Evolutionary conservation across 2,113 vertebrate species (phyloP), one percentile per base, ranked within the genome.

Genomic region (Aspiorhynchus laticeps): DNA sequence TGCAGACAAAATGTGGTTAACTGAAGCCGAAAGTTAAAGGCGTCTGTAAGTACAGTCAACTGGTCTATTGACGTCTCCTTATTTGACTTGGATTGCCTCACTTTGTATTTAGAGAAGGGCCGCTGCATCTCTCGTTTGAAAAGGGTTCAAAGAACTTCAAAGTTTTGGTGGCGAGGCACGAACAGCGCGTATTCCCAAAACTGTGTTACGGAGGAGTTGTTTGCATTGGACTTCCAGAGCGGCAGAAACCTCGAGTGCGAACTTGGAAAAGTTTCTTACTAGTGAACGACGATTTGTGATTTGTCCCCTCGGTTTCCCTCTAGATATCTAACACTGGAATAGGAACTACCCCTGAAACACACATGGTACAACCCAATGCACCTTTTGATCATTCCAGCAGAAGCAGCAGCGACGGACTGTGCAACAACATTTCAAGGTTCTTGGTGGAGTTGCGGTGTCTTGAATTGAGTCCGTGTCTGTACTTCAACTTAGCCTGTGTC

Each of bases 371-470:
- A 28, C 11, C 83, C 83, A 84, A 74, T 84, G 83, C 83, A 84
- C 83, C 83, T 84, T 84, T 74, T 74, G 83, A 84, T 84, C 69
- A 41, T 59, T 84, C 69, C 83, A 75, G 83, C 83, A 74, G 82
- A 73, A 36, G 82, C 80, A 24, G 41, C n/a, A 43, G 79, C 53
- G 53, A 38, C 81, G 46, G 80, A 69, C 63, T 53, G 81, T 28
- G 26, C 19, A 74, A n/a, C 83, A 41, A 78, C 76, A 78, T 78
- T 78, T 41, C 67, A 17, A 36, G 46, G 12, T 1, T 19, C 31
- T 19, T 4, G 69, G 21, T 74, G 48, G 82, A 74, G 82, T 74
- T 69, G 80, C 61, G 80, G 15, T 1, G 59, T 81, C 7, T 21
- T 41, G 53, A 79, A 24, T 56, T 36, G 53, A 59, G 21, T n/a